These are phyloP conservation scores for Plagodis dolabraria DNA, from an alignment of 2,888 invertebrate genomes.

Conservation along the genomic window DNA sequence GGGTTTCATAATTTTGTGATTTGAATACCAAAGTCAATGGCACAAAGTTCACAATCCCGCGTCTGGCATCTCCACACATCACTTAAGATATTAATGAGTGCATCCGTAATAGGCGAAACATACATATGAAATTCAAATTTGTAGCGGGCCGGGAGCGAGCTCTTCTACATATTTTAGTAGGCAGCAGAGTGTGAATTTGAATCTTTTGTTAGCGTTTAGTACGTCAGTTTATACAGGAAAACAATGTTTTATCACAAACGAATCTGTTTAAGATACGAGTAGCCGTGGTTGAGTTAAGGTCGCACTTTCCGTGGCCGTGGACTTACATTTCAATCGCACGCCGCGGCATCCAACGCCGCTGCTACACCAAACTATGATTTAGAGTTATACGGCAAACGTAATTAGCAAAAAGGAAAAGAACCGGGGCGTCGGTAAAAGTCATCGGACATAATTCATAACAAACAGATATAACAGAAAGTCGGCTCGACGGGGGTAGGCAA, in stretches of 20 bases:
- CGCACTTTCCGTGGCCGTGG: background rate
- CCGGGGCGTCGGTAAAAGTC: constrained; percentile 78
- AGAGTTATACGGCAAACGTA: constrained; percentile 78
- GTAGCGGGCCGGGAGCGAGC: constrained; percentile 79
- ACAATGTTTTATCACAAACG: constrained; percentile 64
- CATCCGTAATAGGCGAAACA: constrained; percentile 84
- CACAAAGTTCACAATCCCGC: constrained; percentile 61
- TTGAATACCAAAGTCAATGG: constrained; percentile 40
- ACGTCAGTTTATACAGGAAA: constrained; percentile 67
- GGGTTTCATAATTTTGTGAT: constrained; percentile 34
- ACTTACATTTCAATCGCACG: background rate
- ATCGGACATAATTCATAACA: constrained; percentile 84
- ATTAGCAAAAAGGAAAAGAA: constrained; percentile 81
- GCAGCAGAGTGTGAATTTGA: constrained; percentile 84
- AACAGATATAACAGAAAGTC: constrained; percentile 84
- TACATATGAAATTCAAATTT: constrained; percentile 85
- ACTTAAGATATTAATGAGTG: constrained; percentile 85
- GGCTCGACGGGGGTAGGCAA: constrained; percentile 83
- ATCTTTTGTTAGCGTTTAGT: constrained; percentile 83
- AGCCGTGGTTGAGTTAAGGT: constrained; percentile 6
- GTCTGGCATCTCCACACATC: constrained; percentile 68
- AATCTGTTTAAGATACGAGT: constrained; percentile 41
- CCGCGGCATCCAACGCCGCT: constrained; percentile 11
- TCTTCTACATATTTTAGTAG: constrained; percentile 84
- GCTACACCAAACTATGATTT: constrained; percentile 51